Base-by-base conservation (phyloP, 1,140 invertebrate species). In the Zaprionus lachaisei region DNA sequence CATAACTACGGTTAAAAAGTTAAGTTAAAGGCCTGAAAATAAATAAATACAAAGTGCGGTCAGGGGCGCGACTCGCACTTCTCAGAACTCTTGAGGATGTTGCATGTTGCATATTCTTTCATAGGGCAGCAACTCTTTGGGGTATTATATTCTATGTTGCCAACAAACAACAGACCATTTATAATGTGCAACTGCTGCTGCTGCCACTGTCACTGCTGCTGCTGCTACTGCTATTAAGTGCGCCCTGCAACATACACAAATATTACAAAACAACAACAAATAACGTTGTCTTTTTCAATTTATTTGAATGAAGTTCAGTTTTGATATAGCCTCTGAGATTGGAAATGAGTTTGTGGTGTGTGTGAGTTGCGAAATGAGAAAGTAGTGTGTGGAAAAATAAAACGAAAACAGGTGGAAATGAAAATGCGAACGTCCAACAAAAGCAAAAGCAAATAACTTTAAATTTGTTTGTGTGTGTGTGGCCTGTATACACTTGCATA, bases 231-330 rank as follows among this genome's bases (percentile, higher is more conserved):
- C 69, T 69, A 70, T 67, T 80, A 76, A 72, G 72, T 73, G 81
- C 78, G 74, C 72, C 81, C 72, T 80, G 77, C 44, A 83, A 83
- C 81, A 84, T 77, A 83, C 44, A 64, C 63, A 83, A 58, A 83
- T 4, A 63, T 56, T 62, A 68, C 55, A 61, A 49, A 22, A 34
- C 56, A 60, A 67, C 15, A 17, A 60, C 17, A 60, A 24, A 55
- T 41, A 11, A 26, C 41, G 26, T 58, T 61, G 63, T 15, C 44
- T 66, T 49, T 63, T n/a, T 22, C 12, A 54, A 41, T 65, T 28
- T 57, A 65, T 51, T 60, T 58, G 6, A 38, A 60, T 76, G 55
- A 54, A 55, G 31, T 58, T 56, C 22, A 71, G n/a, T 55, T 61
- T 17, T 20, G 20, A 65, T 66, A 67, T 77, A 77, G 74, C 74